Base-by-base conservation (phyloP, 2,888 invertebrate species). In the Andrena dorsata region DNA sequence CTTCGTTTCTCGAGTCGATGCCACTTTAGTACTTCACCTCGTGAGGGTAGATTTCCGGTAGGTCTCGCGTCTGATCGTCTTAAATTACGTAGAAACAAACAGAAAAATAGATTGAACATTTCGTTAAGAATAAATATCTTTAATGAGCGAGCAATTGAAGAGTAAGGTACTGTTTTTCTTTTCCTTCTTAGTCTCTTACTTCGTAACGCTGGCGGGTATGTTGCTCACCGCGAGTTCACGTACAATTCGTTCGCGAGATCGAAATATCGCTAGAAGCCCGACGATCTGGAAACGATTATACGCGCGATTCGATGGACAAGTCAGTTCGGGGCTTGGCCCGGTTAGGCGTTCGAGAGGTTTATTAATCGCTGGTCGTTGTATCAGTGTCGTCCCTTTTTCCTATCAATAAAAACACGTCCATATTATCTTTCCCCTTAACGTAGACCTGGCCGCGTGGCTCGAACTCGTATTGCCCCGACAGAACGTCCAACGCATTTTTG, bases 341-440 rank as follows among this genome's bases (percentile, higher is more conserved):
- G 47, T 79, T 70, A 80, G 65, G 47, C 60, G 51, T 65, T 32
- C 26, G 68, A 81, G 53, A 65, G 35, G 16, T 8, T 28, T 70
- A 30, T 30, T 53, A 80, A 72, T 69, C 35, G 53, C 41, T 61
- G 20, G 28, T 70, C 56, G 73, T 35, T 58, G 58, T 64, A 69
- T 78, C 65, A 60, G 61, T 53, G 70, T 74, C 63, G 23, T 72
- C 70, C 76, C 93, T 96, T 90, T 95, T 96, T 73, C 94, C 94
- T 81, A 95, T 94, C 61, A 96, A 95, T 76, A 98, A 95, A 94
- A 96, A 98, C 1, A 98, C 98, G 92, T 98, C 97, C 98, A 99
- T 98, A 92, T 98, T 95, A 92, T 98, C 98, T 94, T 99, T 99
- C 41, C 99, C 99, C 94, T 99, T 99, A 0, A 99, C 99, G 91